phyloP scores from a whole-genome alignment of 2,888 invertebrate genomes.

The Gymnoscelis rufifasciata region DNA sequence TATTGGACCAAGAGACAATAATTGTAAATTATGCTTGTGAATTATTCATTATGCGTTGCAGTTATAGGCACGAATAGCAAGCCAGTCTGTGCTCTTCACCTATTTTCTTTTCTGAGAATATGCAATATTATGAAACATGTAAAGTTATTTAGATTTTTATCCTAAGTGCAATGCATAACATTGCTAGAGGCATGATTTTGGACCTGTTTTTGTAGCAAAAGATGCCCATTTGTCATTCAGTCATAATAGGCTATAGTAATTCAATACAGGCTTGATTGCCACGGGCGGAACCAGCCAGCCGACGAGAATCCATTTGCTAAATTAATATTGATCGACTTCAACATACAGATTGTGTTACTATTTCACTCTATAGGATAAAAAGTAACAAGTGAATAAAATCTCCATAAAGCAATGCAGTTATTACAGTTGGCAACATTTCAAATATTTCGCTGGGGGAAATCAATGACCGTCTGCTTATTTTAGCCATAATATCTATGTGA shows the following conservation, averaged over 20 bases:
- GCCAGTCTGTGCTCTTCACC: conserved; percentile 41
- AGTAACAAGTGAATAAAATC: conserved; percentile 14
- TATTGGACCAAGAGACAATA: conserved; percentile 43
- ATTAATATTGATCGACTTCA: conserved; percentile 42
- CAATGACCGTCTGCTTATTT: conserved; percentile 33
- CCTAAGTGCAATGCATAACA: too few relatives aligned
- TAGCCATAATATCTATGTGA: conserved; percentile 25
- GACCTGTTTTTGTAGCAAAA: neutral
- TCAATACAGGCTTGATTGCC: conserved; percentile 33
- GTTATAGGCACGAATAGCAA: conserved; percentile 45
- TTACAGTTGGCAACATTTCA: conserved; percentile 40
- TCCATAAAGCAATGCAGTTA: conserved; percentile 29
- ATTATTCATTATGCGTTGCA: conserved; percentile 59
- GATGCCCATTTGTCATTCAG: conserved; percentile 2
- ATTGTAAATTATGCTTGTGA: conserved; percentile 48
- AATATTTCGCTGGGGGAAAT: conserved; percentile 32
- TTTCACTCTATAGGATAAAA: conserved; percentile 14
- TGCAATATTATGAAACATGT: conserved; percentile 20
- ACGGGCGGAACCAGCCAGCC: conserved; percentile 12
- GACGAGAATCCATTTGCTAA: conserved; percentile 38
- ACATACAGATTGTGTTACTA: conserved; percentile 21
- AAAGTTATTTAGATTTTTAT: too few relatives aligned
- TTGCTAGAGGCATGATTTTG: neutral
- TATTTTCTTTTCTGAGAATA: conserved; percentile 56
- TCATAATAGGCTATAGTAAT: conserved; percentile 27